Percentiles rank a stretch among this genome's conserved stretches.
Evolutionary conservation across 2,113 vertebrate species (phyloP).

Genomic region (Vidua chalybeata): DNA sequence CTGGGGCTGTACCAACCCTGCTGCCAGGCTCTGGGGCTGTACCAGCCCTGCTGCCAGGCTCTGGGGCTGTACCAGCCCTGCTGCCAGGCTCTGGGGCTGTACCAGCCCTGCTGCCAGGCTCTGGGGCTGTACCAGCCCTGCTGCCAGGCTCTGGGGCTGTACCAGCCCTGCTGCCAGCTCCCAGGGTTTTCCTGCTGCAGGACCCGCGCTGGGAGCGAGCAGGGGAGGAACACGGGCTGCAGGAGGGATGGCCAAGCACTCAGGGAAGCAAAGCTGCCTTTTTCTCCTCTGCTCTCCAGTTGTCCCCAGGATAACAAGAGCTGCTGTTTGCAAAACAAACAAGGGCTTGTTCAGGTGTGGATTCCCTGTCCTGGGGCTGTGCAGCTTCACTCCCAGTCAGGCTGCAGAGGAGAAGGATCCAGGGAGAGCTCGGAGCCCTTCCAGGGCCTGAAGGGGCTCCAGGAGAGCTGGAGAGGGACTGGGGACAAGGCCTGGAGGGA

Average conservation of each 20-base stretch:
- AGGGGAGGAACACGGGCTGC: background rate
- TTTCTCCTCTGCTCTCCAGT: background rate
- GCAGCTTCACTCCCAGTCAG: background rate
- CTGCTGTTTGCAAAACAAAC: background rate
- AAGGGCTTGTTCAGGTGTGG: background rate
- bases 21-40: too few species aligned
- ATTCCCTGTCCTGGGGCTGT: background rate
- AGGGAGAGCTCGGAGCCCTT: background rate
- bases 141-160: background rate
- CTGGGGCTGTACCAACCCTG: too few species aligned
- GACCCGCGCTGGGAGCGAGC: fast-evolving
- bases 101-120: too few species aligned
- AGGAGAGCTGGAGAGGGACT: background rate
- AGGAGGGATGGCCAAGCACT: fast-evolving
- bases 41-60: too few species aligned
- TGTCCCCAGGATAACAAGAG: fast-evolving
- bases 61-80: too few species aligned
- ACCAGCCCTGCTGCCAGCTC: background rate
- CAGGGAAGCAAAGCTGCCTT: fast-evolving
- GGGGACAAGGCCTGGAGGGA: background rate
- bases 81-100: too few species aligned
- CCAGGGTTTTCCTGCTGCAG: background rate
- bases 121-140: background rate
- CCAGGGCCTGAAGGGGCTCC: background rate
- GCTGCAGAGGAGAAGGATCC: background rate